Conservation (phyloP, 2,113 vertebrate species). For the Salvator merianae region DNA sequence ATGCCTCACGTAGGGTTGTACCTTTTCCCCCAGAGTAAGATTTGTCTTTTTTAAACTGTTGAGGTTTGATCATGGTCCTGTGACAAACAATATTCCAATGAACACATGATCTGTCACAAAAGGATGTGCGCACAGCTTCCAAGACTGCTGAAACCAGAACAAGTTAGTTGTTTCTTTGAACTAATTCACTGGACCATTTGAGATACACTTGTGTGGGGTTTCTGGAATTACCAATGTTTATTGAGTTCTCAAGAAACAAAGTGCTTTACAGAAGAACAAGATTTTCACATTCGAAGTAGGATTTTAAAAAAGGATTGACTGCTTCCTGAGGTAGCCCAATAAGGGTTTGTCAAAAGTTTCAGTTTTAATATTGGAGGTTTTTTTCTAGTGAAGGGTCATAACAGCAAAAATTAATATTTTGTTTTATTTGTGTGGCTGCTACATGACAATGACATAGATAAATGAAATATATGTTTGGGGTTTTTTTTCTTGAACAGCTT, state of each 20-base stretch:
- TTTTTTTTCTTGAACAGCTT: background rate
- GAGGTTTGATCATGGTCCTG: background rate
- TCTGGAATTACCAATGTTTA: background rate
- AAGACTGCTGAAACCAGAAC: background rate
- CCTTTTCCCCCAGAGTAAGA: too few species aligned
- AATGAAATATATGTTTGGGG: background rate
- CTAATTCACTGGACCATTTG: slow-evolving; percentile 11
- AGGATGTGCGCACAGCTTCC: background rate
- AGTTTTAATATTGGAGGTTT: background rate
- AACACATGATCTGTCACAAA: background rate
- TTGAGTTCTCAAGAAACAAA: background rate
- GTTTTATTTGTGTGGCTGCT: slow-evolving; percentile 17
- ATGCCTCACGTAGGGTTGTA: background rate
- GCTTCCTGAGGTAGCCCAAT: background rate
- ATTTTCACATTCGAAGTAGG: background rate
- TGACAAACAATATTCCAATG: background rate
- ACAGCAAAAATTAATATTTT: slow-evolving; percentile 1
- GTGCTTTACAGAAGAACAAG: background rate
- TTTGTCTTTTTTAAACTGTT: background rate
- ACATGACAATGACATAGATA: slow-evolving; percentile 26
- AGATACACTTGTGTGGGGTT: background rate
- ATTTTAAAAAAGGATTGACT: background rate
- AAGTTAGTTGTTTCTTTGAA: slow-evolving; percentile 5
- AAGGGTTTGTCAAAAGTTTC: background rate
- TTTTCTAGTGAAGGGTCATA: background rate